Base-by-base conservation (phyloP, 64 coral and sea anemone species). In the Dendronephthya gigantea region DNA sequence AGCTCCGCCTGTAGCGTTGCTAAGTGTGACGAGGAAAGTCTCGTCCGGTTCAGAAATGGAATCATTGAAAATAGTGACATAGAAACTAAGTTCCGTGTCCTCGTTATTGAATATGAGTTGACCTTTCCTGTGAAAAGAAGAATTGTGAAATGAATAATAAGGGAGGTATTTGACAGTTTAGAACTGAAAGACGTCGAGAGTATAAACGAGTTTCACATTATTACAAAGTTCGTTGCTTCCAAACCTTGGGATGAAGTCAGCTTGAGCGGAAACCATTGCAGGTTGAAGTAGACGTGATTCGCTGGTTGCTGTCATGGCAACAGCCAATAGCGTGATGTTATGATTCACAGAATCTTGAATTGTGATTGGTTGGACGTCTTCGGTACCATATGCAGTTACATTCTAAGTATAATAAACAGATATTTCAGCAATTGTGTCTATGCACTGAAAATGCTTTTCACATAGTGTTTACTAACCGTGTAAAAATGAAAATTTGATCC, bases 201-300 rank as follows among this genome's bases (percentile, higher is more conserved):
- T 45, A 45, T 45, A 45, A 45, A 62, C 50, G 50, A 22, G 50
- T n/a, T n/a, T n/a, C n/a, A n/a, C n/a, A n/a, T n/a, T n/a, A n/a
- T n/a, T n/a, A n/a, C 41, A 45, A 4, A 45, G 41, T 45, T 45
- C 11, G 11, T 6, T 45, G 41, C 11, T 23, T 27, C 39, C 55
- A 83, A 62, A 98, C 95, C 95, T 93, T 84, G 92, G 92, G 32
- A 98, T 92, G 41, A 91, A 98, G 31, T 98, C 95, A 34, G 95
- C 92, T 45, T 88, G 27, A 14, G 84, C 2, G 43, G 95, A 91
- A 27, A 98, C 82, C 40, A 38, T 84, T 2, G 86, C 90, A 16
- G 90, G 92, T 30, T 84, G 85, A 48, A 91, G 68, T 65, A 98
- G 23, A 19, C 84, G 90, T 41, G 95, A 98, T 27, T 86, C 47